These are phyloP conservation scores for Bubo scandiacus DNA, from an alignment of 2,113 vertebrate species.

Conservation along the genomic window DNA sequence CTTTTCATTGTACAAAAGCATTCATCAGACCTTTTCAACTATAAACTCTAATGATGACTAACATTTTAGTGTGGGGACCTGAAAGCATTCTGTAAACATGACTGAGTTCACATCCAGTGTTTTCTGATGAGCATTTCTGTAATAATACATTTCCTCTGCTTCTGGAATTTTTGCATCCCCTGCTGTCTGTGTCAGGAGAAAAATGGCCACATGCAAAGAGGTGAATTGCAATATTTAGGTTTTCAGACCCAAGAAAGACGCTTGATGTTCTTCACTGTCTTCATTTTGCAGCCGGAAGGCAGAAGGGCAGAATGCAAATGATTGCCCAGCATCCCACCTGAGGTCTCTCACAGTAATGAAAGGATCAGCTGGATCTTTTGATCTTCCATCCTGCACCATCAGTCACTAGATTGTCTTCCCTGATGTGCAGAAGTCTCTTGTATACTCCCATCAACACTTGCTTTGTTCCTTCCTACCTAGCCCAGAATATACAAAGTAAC, in stretches of 20 bases:
- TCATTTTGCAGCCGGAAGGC: neutral
- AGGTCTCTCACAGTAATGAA: neutral
- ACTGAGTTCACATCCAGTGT: neutral
- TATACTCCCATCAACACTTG: neutral
- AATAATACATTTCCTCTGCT: neutral
- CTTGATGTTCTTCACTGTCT: neutral
- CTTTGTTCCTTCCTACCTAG: neutral
- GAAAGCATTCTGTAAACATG: neutral
- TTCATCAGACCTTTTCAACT: neutral
- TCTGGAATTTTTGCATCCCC: neutral
- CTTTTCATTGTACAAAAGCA: neutral
- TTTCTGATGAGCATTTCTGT: neutral
- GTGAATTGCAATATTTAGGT: neutral
- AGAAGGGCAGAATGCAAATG: neutral
- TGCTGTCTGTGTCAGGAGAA: neutral
- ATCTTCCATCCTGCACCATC: neutral
- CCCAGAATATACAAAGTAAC: neutral
- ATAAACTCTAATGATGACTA: neutral
- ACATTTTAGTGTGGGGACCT: neutral
- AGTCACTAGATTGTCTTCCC: neutral
- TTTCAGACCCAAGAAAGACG: neutral
- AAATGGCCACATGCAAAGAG: neutral
- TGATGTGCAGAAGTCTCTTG: neutral
- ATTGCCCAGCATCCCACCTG: neutral
- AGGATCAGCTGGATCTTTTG: neutral